These are phyloP conservation scores for Psephotus haematonotus DNA, from an alignment of 2,113 vertebrate species.

Conservation along the genomic window DNA sequence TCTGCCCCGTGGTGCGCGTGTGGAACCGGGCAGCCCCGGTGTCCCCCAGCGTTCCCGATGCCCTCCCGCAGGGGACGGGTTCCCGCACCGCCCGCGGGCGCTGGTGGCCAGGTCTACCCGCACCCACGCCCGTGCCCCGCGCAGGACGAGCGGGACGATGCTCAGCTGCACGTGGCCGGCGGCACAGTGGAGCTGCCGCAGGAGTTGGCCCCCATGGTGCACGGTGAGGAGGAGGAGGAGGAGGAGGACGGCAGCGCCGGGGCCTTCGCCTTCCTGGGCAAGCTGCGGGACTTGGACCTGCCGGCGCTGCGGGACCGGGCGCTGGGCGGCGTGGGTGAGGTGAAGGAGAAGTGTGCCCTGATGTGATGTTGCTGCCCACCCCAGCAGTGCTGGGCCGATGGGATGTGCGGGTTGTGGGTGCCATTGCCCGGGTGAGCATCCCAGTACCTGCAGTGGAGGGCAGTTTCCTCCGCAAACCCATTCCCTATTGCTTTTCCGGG, in stretches of 20 bases:
- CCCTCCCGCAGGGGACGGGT: neutral
- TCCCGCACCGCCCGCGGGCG: rapidly evolving
- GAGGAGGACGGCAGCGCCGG: constrained; percentile 32
- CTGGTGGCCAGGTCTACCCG: rapidly evolving
- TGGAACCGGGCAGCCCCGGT: neutral
- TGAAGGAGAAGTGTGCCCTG: constrained; percentile 59
- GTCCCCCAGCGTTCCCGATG: neutral
- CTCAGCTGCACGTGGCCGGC: constrained; percentile 71
- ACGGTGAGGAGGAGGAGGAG: constrained; percentile 27
- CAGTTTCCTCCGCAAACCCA: neutral
- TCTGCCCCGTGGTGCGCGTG: rapidly evolving
- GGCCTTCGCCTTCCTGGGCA: constrained; percentile 58
- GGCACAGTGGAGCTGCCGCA: constrained; percentile 72
- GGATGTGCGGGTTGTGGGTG: neutral
- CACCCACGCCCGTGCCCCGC: rapidly evolving
- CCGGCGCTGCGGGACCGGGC: constrained; percentile 64
- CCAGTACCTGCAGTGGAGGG: rapidly evolving
- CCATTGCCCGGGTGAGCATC: neutral
- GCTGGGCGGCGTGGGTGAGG: constrained; percentile 10
- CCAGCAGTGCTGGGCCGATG: rapidly evolving
- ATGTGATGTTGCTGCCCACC: neutral
- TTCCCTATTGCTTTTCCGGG: neutral
- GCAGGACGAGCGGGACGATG: constrained; percentile 75
- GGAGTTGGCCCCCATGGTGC: constrained; percentile 76
- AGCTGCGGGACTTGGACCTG: constrained; percentile 72